Conservation (phyloP, 2,797 vertebrate species). For the Sphenodon punctatus region DNA sequence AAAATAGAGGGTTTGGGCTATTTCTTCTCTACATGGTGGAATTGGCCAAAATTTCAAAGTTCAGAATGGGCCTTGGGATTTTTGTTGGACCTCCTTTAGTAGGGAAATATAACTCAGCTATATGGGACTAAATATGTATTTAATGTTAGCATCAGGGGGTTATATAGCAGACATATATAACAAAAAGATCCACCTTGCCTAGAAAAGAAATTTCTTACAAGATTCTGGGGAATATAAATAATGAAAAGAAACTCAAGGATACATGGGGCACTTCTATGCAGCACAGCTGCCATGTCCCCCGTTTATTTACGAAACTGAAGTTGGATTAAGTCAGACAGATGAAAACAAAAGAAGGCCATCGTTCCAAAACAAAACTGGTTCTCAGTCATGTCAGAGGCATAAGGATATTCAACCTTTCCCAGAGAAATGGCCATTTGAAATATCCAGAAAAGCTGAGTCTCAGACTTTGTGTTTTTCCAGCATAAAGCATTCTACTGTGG, state of each 20-base stretch:
- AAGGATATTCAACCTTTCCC: background rate
- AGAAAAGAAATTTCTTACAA: background rate
- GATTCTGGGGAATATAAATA: background rate
- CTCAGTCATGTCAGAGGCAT: background rate
- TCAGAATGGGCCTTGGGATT: background rate
- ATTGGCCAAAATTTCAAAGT: background rate
- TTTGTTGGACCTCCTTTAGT: background rate
- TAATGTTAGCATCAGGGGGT: background rate
- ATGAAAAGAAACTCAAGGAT: background rate
- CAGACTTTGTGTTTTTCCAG: background rate
- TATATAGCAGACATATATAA: background rate
- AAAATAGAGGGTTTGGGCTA: background rate
- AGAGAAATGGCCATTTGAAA: no score
- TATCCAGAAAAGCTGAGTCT: no score
- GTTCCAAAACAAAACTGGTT: background rate
- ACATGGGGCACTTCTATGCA: background rate
- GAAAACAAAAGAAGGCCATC: rapidly evolving
- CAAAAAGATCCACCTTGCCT: background rate
- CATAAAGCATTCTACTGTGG: background rate
- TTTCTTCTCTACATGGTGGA: background rate
- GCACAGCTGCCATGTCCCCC: background rate
- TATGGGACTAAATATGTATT: background rate
- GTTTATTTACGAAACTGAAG: background rate
- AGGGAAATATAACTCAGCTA: background rate
- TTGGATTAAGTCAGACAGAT: background rate